Evolutionary conservation across 2,888 invertebrate genomes (phyloP).

Genomic region (Rhimphoctona megacephalus): DNA sequence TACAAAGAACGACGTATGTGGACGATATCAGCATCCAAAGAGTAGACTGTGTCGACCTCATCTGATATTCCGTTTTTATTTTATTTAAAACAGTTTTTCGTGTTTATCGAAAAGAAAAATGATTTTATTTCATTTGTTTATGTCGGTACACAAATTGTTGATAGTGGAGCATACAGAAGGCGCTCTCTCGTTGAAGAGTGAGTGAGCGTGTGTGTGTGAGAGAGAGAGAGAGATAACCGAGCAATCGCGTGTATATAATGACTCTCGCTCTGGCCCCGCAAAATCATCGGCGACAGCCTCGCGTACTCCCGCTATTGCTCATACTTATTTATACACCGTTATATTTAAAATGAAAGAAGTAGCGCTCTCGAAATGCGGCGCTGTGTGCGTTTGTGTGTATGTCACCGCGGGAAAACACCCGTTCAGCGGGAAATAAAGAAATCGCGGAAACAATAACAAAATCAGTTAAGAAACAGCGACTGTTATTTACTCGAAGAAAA

Average conservation of each 20-base stretch:
- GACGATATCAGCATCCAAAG: constrained; percentile 73
- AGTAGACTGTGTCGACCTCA: constrained; percentile 73
- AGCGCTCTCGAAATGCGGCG: constrained; percentile 61
- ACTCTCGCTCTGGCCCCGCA: constrained; percentile 72
- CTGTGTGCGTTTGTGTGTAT: constrained; percentile 39
- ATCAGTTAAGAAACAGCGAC: constrained; percentile 14
- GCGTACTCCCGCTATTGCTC: constrained; percentile 84
- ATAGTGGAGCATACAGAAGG: neutral
- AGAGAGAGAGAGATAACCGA: constrained; percentile 49
- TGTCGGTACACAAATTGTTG: constrained; percentile 4
- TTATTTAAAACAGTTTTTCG: neutral
- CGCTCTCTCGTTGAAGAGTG: neutral
- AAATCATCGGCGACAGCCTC: constrained; percentile 79
- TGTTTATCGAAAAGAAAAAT: constrained; percentile 67
- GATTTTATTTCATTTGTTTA: neutral
- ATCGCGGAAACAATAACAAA: constrained; percentile 18
- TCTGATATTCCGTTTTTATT: constrained; percentile 70
- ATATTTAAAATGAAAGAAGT: constrained; percentile 84
- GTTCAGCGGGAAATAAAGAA: constrained; percentile 40
- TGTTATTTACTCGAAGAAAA: constrained; percentile 1
- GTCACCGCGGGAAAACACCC: constrained; percentile 58
- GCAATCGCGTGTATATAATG: constrained; percentile 54
- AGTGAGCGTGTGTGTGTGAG: neutral
- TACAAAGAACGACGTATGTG: constrained; percentile 77
- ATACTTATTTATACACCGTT: constrained; percentile 85